These are phyloP conservation scores for Acleris sparsana DNA, from an alignment of 2,888 invertebrate species.

Conservation along the genomic window DNA sequence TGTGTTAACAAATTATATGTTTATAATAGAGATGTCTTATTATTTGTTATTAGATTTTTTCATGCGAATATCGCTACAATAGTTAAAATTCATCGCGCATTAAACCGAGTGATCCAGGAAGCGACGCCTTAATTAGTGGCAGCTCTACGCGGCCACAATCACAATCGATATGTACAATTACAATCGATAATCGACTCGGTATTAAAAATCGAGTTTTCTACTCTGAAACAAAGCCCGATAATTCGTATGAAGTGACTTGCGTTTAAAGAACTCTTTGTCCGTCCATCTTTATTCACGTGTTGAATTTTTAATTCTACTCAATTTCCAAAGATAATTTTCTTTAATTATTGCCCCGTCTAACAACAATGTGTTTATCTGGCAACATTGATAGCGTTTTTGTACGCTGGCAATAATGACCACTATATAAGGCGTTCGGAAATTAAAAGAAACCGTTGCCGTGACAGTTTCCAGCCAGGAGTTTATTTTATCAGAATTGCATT, in stretches of 20 bases:
- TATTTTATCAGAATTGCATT: constrained; percentile 47
- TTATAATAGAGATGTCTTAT: not conserved
- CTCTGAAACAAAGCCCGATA: constrained; percentile 76
- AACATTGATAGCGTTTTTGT: constrained; percentile 39
- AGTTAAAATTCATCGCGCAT: constrained; percentile 27
- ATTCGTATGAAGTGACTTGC: constrained; percentile 83
- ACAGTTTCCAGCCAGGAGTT: constrained; percentile 43
- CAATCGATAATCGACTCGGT: constrained; percentile 63
- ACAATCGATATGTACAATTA: constrained; percentile 62
- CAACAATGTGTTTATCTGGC: constrained; percentile 30
- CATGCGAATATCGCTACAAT: constrained; percentile 6
- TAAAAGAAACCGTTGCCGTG: constrained; percentile 42
- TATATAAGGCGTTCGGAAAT: constrained; percentile 49
- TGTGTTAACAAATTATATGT: too few species aligned
- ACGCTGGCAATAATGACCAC: constrained; percentile 51
- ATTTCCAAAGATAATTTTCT: constrained; percentile 70
- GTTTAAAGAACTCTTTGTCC: constrained; percentile 67
- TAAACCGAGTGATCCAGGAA: constrained; percentile 13
- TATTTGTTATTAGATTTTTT: not conserved
- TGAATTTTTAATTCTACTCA: constrained; percentile 62
- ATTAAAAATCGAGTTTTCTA: constrained; percentile 74
- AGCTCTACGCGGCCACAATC: constrained; percentile 50
- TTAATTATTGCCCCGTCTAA: constrained; percentile 62
- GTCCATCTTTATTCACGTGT: constrained; percentile 67
- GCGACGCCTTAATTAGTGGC: constrained; percentile 69